Evolutionary conservation across 2,888 invertebrate genomes (phyloP), one percentile per base, ranked within the genome.

Genomic region (Corbicula japonica): DNA sequence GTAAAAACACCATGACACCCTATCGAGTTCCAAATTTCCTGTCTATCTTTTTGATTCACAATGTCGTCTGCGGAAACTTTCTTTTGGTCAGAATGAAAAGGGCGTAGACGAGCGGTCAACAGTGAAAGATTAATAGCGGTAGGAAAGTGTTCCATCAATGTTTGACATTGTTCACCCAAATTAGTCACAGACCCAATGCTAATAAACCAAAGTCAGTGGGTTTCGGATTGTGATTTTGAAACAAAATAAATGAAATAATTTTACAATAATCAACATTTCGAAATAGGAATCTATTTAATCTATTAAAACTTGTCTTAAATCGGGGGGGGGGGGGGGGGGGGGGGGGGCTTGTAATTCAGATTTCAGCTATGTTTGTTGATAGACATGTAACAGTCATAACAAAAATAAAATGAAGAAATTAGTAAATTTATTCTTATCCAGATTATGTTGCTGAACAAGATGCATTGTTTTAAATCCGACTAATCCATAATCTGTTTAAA

Each of bases 131-230:
- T 72, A 69, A 69, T 72, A 48, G 73, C 21, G 28, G 76, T 63
- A 70, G 70, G 78, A 79, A 74, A 74, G 70, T 76, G 69, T 63
- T 69, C 56, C 41, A 76, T 76, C 76, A 76, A 75, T 68, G 76
- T 70, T 46, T 54, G 62, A 63, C 70, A 76, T 69, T 76, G 69
- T 76, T 70, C 63, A 50, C 56, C 50, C 61, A 54, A 54, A 76
- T 69, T 69, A 76, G 76, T 63, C 76, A 70, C 76, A 62, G 58
- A n/a, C 26, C 26, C 34, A 28, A 28, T 65, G 76, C 69, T 70
- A 70, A 70, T 76, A 66, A 60, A 76, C 63, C 69, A 28, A 69
- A 52, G 56, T 76, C 62, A 52, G 30, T 35, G 44, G 71, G 71
- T 62, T 41, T 23, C 30, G 62, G 62, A 41, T 62, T 23, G 41